Base-by-base conservation (phyloP, 1,140 invertebrate species). In the Drosophila murphyi region DNA sequence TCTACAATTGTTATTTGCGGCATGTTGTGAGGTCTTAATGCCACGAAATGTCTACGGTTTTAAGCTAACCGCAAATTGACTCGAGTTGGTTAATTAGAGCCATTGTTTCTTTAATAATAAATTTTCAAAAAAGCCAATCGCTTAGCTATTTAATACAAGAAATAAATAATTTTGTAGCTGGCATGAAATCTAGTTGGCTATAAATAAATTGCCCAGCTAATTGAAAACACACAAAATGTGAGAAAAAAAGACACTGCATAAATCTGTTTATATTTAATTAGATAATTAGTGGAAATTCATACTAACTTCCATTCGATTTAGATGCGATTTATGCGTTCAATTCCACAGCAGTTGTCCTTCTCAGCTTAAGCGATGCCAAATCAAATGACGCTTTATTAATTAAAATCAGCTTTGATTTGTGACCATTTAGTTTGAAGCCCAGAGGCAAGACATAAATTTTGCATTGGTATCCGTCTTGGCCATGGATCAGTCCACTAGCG, bases 381-480 rank as follows among this genome's bases (percentile, higher is more conserved):
- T 2, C 12, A n/a, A 47, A 63, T 65, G 34, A 31, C 62, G 48
- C 55, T 83, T 83, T 80, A 89, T 89, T 80, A 83, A 80, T 88
- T 83, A 83, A 80, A 88, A 75, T 77, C 76, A 82, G 69, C 70
- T 79, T 83, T 73, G 80, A 89, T 88, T 88, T 88, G 83, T 78
- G 80, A 80, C 77, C 71, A 83, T 83, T 83, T 75, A 83, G 70
- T 77, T 77, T 79, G 59, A 56, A 3, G 50, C 69, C 62, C 54
- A 52, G n/a, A 12, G 52, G 69, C 69, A 41, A 20, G 39, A 28
- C 50, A 34, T 65, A 72, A 67, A 72, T 72, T 60, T 34, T 10
- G 20, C 12, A 60, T 47, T 60, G 37, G 8, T 43, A 4, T 35
- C 34, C 39, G 29, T 57, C 39, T 32, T 72, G 59, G 50, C 73